Evolutionary conservation across 2,113 vertebrate genomes (phyloP).

Genomic region (Penelope pileata): DNA sequence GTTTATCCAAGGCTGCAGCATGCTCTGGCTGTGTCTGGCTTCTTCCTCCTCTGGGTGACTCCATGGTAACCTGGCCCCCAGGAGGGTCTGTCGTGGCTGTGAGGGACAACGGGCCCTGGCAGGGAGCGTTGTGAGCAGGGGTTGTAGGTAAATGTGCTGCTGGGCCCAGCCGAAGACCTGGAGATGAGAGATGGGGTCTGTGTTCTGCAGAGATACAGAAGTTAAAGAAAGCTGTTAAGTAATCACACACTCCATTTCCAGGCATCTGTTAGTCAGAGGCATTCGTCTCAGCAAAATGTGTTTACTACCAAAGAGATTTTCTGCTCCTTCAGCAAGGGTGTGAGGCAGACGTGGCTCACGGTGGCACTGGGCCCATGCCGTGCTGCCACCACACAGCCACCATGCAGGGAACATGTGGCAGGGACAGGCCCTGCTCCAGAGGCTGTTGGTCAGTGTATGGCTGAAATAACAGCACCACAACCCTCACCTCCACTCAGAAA

Average conservation of each 20-base stretch:
- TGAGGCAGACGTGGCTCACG: background rate
- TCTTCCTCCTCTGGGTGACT: background rate
- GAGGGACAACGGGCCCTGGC: background rate
- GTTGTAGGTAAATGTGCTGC: background rate
- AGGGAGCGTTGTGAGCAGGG: background rate
- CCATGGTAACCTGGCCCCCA: background rate
- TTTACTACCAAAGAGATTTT: background rate
- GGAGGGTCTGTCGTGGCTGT: background rate
- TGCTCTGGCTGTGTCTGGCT: background rate
- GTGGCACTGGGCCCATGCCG: background rate
- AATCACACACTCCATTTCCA: conserved; percentile 15
- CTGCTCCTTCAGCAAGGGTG: background rate
- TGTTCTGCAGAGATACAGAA: conserved; percentile 12
- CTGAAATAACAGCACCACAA: background rate
- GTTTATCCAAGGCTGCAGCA: background rate
- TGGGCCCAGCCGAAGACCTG: background rate
- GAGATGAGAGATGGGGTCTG: background rate
- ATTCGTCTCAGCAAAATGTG: background rate
- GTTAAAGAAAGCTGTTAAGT: background rate
- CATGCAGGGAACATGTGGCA: background rate
- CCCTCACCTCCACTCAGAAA: background rate
- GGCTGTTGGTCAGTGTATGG: background rate
- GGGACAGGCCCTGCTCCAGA: background rate
- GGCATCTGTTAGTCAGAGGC: background rate
- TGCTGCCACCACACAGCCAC: background rate